A percentile compares a stretch with the other conserved stretches of the same genome.
Evolutionary conservation across 2,797 vertebrate genomes (phyloP).

Genomic region (Xenopus petersii): DNA sequence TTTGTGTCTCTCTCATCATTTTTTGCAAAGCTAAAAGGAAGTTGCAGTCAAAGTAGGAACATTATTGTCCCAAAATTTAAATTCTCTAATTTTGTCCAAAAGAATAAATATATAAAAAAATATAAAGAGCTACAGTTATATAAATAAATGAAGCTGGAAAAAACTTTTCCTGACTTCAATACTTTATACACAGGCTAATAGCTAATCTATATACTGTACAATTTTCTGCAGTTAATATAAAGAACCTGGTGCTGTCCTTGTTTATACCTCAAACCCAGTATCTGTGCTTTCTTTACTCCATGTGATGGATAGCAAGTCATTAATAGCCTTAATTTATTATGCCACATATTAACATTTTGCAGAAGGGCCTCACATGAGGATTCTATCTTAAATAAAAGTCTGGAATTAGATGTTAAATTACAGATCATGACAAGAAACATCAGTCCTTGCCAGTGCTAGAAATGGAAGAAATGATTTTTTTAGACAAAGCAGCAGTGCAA

Average conservation of each 20-base stretch:
- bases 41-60: too few species aligned
- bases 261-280: background rate
- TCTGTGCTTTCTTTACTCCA: background rate
- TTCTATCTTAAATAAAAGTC: conserved; percentile 25
- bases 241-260: background rate
- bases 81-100: too few species aligned
- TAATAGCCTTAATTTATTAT: conserved; percentile 26
- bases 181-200: too few species aligned
- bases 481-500: conserved; percentile 4
- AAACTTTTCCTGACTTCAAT: too few species aligned
- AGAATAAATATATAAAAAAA: too few species aligned
- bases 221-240: background rate
- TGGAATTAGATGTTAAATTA: conserved; percentile 36
- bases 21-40: too few species aligned
- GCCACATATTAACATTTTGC: conserved; percentile 17
- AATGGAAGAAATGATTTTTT: conserved; percentile 10
- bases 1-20: too few species aligned
- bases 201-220: too few species aligned
- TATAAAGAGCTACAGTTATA: too few species aligned
- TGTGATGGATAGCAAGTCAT: conserved; percentile 22
- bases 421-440: conserved; percentile 20
- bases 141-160: too few species aligned
- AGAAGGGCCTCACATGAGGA: conserved; percentile 18
- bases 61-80: too few species aligned
- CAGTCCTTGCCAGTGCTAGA: background rate